Base-by-base conservation (phyloP, 2,797 vertebrate genomes). In the Coilia nasus region DNA sequence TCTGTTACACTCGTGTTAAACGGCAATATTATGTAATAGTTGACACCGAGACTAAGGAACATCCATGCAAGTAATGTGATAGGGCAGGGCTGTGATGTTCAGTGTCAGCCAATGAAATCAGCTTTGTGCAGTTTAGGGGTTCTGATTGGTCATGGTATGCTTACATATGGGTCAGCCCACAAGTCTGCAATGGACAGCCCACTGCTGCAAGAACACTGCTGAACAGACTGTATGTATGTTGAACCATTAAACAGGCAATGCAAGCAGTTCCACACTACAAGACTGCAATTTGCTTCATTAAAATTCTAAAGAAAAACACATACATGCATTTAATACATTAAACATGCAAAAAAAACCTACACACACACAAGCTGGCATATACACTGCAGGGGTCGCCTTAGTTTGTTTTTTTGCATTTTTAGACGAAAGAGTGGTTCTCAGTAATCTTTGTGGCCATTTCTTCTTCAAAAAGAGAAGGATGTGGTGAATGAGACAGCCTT, bases 1-100 rank as follows among this genome's bases (percentile, higher is more conserved):
- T 21, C 57, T 59, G 57, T 19, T 59, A 59, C 56, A 57, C 21
- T 44, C 17, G 6, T 35, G 71, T 4, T 44, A 19, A 44, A 17
- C 28, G 28, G 7, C 17, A 19, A 19, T n/a, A 78, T 78, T 78
- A 44, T 44, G 41, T 23, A 60, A 59, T 25, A 21, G 84, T 84
- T 54, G 54, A 64, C 84, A 85, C 50, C 54, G 75, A 85, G 83
- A 54, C 60, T 41, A 23, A 35, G 71, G 35, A 78, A 78, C 71
- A 78, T 78, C 35, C 71, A 78, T 19, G 17, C 15, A 41, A 41
- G 71, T 21, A 78, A 44, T 78, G 35, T 78, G 71, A 78, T 78
- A 44, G 71, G 71, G 71, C 71, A 41, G 71, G 71, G 71, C 19
- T 78, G 35, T 44, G 71, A 44, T 78, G 35, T 78, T 10, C 35